Conservation (phyloP, 2,888 invertebrate species). For the Syrphus vitripennis region DNA sequence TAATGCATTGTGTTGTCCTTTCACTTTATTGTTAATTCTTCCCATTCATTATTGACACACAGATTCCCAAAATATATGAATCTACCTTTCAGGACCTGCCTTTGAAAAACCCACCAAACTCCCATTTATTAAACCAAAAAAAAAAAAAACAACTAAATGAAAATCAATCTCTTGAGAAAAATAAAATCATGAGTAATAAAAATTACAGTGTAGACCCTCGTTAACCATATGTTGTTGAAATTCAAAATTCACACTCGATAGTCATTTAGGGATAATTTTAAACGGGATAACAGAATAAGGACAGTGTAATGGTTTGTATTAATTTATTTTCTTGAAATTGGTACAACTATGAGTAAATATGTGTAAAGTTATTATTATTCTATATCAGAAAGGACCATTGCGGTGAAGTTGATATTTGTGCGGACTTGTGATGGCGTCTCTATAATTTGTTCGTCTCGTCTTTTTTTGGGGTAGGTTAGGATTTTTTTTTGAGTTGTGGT, state of each 20-base stretch:
- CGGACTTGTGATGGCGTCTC: not conserved
- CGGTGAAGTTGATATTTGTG: not conserved
- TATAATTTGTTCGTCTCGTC: not conserved
- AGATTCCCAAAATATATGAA: slow-evolving; percentile 7
- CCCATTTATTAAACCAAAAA: slow-evolving; percentile 6
- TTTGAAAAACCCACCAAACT: slow-evolving; percentile 54
- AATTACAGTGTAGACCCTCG: slow-evolving; percentile 74
- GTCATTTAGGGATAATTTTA: slow-evolving; percentile 42
- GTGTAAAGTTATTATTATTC: not conserved
- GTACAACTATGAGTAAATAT: not conserved
- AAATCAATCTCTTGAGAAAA: slow-evolving; percentile 4
- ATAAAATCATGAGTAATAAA: slow-evolving; percentile 13
- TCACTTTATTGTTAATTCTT: slow-evolving; percentile 42
- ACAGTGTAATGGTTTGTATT: slow-evolving; percentile 35
- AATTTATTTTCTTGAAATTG: slow-evolving; percentile 28
- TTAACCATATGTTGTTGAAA: slow-evolving; percentile 78
- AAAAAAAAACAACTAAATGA: not conserved
- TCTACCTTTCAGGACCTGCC: slow-evolving; percentile 47
- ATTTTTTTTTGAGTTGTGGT: not conserved
- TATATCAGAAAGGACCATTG: not conserved
- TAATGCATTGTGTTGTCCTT: slow-evolving; percentile 31
- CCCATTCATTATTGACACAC: slow-evolving; percentile 61
- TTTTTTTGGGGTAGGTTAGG: not conserved
- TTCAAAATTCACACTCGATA: slow-evolving; percentile 57
- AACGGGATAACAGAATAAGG: slow-evolving; percentile 7